Evolutionary conservation across 1,140 invertebrate genomes (phyloP).

Genomic region (Ceratosolen solmsi): DNA sequence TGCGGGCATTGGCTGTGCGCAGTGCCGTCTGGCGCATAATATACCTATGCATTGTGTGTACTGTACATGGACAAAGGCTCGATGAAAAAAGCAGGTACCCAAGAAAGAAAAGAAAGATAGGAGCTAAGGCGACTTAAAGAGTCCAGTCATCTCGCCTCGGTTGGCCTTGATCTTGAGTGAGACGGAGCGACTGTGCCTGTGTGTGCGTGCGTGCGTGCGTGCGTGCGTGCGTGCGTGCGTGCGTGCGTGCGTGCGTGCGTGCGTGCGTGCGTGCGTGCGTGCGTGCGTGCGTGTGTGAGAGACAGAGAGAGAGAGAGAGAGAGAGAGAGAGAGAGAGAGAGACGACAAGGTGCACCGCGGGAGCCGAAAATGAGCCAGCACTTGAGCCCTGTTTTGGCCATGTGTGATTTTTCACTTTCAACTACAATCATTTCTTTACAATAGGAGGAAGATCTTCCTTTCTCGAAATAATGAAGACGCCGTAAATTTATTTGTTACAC

Average conservation of each 20-base stretch:
- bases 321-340: slow-evolving; percentile 25
- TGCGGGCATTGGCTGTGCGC: background rate
- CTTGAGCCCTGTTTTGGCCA: slow-evolving; percentile 54
- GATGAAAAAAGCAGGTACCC: slow-evolving; percentile 44
- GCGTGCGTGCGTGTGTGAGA: background rate
- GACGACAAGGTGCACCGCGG: slow-evolving; percentile 64
- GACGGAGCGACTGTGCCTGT: no score
- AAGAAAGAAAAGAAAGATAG: slow-evolving; percentile 56
- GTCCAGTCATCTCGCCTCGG: slow-evolving; percentile 69
- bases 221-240: background rate
- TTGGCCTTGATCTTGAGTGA: slow-evolving; percentile 71
- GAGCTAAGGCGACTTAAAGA: slow-evolving; percentile 61
- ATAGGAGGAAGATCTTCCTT: background rate
- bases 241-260: slow-evolving; percentile 3
- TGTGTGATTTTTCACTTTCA: slow-evolving; percentile 48
- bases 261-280: background rate
- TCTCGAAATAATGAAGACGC: slow-evolving; percentile 29
- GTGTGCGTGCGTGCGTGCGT: background rate
- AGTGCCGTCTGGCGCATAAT: slow-evolving; percentile 7
- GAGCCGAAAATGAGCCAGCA: slow-evolving; percentile 62
- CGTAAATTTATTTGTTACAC: slow-evolving; percentile 12
- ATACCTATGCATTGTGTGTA: slow-evolving; percentile 16
- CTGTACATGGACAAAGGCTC: slow-evolving; percentile 13
- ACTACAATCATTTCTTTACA: slow-evolving; percentile 23
- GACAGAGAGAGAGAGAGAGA: slow-evolving; percentile 29